Conservation (phyloP, 2,113 vertebrate species). For the Herpailurus yagouaroundi region DNA sequence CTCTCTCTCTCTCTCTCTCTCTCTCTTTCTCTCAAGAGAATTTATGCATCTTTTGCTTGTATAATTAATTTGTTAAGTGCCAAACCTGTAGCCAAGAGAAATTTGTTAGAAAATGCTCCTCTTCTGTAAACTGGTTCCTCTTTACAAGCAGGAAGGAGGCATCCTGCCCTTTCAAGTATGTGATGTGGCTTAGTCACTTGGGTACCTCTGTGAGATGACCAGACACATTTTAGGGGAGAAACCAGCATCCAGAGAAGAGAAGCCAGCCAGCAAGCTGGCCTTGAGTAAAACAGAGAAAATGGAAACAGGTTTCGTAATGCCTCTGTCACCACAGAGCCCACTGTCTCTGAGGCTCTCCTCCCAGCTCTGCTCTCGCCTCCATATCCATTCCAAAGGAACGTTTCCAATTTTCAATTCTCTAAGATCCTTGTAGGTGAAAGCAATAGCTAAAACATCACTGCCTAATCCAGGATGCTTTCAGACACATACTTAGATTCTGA, state of each 20-base stretch:
- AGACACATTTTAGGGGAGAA: no score
- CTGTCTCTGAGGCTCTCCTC: background rate
- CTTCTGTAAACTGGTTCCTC: background rate
- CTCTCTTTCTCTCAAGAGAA: background rate
- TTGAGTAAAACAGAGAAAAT: rapidly evolving
- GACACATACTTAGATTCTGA: background rate
- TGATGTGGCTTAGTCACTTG: rapidly evolving
- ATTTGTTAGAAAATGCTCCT: background rate
- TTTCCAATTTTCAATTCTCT: background rate
- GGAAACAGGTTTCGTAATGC: no score
- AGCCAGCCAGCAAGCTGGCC: rapidly evolving
- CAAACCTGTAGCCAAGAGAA: background rate
- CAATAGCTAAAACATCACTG: background rate
- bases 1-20: no score
- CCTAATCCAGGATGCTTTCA: background rate
- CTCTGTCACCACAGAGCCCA: background rate
- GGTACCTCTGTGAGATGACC: background rate
- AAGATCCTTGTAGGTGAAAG: background rate
- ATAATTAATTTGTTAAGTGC: background rate
- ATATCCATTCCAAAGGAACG: background rate
- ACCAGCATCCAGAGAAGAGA: background rate
- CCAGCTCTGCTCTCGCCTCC: background rate
- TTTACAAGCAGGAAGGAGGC: rapidly evolving
- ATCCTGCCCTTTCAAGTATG: rapidly evolving
- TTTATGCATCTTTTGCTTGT: background rate